Evolutionary conservation across 92 coral and sea anemone genomes (phyloP).

Genomic region (Montipora capitata): DNA sequence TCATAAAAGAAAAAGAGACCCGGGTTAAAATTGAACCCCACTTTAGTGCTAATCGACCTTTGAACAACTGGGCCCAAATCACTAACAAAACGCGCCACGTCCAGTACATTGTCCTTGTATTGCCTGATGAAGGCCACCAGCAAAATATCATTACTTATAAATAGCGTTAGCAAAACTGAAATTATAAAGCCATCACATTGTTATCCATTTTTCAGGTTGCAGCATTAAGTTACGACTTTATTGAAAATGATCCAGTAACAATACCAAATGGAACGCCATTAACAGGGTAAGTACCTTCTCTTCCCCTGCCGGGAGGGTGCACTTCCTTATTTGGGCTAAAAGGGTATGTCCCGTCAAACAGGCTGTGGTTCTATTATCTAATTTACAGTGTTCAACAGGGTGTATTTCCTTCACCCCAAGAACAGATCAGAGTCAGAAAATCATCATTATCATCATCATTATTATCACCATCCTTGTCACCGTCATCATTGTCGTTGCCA

Average conservation of each 20-base stretch:
- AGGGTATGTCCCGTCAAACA: neutral
- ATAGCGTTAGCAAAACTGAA: neutral
- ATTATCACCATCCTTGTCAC: neutral
- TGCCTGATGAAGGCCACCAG: no score
- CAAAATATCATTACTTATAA: no score
- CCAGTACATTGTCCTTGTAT: neutral
- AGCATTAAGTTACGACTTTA: constrained; percentile 28
- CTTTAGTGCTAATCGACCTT: no score
- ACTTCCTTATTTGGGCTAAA: neutral
- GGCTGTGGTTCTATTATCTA: neutral
- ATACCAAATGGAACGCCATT: constrained; percentile 36
- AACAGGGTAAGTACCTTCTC: constrained; percentile 24
- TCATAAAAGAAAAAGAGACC: no score
- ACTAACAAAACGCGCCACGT: neutral
- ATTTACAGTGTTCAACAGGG: neutral
- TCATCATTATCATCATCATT: neutral
- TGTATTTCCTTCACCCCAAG: neutral
- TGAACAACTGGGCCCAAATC: no score
- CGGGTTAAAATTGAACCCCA: no score
- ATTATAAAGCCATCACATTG: neutral
- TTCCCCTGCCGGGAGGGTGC: neutral
- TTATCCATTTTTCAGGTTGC: constrained; percentile 22
- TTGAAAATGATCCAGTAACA: constrained; percentile 37
- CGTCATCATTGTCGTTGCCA: neutral
- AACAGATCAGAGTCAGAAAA: neutral